phyloP scores from a whole-genome alignment of 2,797 vertebrate species.

The Choloepus didactylus region DNA sequence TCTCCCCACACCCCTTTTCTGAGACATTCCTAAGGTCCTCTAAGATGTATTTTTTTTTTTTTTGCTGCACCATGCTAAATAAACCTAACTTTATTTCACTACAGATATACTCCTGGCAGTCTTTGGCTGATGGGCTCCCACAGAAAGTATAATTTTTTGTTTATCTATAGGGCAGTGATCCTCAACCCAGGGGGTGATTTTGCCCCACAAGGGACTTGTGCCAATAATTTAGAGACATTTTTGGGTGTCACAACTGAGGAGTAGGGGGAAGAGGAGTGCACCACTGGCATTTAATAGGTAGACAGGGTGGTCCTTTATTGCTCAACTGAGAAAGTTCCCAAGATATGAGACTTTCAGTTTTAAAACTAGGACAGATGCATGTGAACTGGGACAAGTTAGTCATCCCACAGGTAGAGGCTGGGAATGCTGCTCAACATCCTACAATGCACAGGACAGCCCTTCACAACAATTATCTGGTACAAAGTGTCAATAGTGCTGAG shows the following conservation, averaged over 20 bases:
- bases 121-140: not conserved
- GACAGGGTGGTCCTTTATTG: not conserved
- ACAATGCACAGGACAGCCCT: not conserved
- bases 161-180: not conserved
- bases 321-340: not conserved
- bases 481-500: not conserved
- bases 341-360: not conserved
- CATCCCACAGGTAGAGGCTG: not conserved
- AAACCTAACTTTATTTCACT: constrained; percentile 2
- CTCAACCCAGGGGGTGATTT: not conserved
- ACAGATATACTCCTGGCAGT: not conserved
- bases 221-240: not conserved
- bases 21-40: not conserved
- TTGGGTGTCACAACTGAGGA: not conserved
- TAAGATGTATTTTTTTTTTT: not conserved
- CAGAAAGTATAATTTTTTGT: not conserved
- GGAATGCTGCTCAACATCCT: not conserved
- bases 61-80: not conserved
- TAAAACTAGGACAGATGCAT: not conserved
- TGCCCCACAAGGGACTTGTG: not conserved
- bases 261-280: not conserved
- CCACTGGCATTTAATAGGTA: not conserved
- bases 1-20: not conserved
- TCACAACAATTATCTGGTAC: not conserved
- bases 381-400: not conserved